These are phyloP conservation scores for Serranus cabrilla DNA, from an alignment of 2,797 vertebrate genomes.

Conservation along the genomic window DNA sequence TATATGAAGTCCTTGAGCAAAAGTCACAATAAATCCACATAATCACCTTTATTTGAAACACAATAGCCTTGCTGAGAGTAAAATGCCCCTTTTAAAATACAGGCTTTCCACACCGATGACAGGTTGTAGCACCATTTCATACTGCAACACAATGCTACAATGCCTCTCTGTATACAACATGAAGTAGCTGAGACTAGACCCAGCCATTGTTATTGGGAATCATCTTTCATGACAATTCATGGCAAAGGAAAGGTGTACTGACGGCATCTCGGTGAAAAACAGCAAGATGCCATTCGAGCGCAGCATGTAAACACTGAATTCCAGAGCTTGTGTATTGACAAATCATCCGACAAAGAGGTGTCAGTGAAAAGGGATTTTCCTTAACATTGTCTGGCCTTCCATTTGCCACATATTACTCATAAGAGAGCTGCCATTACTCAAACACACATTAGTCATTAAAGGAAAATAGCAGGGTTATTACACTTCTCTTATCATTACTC, in stretches of 20 bases:
- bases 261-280: slow-evolving; percentile 60
- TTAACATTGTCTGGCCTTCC: slow-evolving; percentile 69
- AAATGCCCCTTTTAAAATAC: slow-evolving; percentile 58
- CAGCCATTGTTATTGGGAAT: slow-evolving; percentile 41
- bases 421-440: slow-evolving; percentile 63
- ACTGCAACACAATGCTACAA: slow-evolving; percentile 46
- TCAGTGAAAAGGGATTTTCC: slow-evolving; percentile 69
- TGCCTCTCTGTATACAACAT: slow-evolving; percentile 14
- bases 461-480: slow-evolving; percentile 74
- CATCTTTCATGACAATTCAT: slow-evolving; percentile 64
- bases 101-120: slow-evolving; percentile 39
- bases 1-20: slow-evolving; percentile 31
- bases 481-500: slow-evolving; percentile 69
- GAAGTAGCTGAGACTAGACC: slow-evolving; percentile 43
- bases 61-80: slow-evolving; percentile 55
- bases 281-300: slow-evolving; percentile 62
- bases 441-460: slow-evolving; percentile 72
- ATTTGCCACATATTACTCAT: slow-evolving; percentile 75
- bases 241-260: slow-evolving; percentile 50
- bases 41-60: slow-evolving; percentile 59
- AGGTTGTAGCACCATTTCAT: slow-evolving; percentile 48
- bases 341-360: slow-evolving; percentile 78
- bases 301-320: slow-evolving; percentile 76
- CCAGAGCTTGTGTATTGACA: slow-evolving; percentile 76
- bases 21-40: slow-evolving; percentile 59